Base-by-base conservation (phyloP, 2,113 vertebrate species). In the Poecilia latipinna region DNA sequence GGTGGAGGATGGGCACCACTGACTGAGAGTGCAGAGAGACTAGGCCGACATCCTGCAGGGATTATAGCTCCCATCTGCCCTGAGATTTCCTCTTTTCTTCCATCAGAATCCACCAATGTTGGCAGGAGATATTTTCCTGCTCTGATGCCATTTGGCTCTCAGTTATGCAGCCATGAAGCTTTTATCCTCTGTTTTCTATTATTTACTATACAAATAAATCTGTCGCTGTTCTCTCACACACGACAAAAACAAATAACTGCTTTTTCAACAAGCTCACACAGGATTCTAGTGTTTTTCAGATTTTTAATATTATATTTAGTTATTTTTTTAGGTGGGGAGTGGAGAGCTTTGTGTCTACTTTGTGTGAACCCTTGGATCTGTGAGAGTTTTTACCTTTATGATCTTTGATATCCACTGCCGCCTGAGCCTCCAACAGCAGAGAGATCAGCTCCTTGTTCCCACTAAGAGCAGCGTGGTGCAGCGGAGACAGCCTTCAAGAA, bases 341-440 rank as follows among this genome's bases (percentile, higher is more conserved):
- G 13, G 39, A 4, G 13, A 15, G 39, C 13, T 42, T 48, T 48
- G 44, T 22, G 42, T 19, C 31, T 65, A 3, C 13, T 42, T 48
- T 48, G 44, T 22, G 42, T 19, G 33, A 67, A 3, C n/a, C 64
- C 39, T 2, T 24, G 68, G 32, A 64, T 35, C 22, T 61, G 31
- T 70, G 63, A 60, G 29, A 61, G 1, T 72, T 65, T 72, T 83
- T 87, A 89, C 98, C 98, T 96, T 99, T 99, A 74, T 98, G 94
- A 88, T 99, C 98, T 94, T 97, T 99, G 88, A 99, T 98, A 91
- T 99, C 97, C 89, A 99, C 97, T 0, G 96, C 95, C 1, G 97
- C 96, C 94, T 99, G 98, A 0, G 97, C 96, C 89, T 99, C 97
- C 92, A 99, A 91, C 86, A 99, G 95, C 88, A 99, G 92, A 0